A percentile compares a stretch with the other conserved stretches of the same genome.
These are phyloP conservation scores for Antheraea yamamai DNA, from an alignment of 2,888 invertebrate genomes.

Conservation along the genomic window DNA sequence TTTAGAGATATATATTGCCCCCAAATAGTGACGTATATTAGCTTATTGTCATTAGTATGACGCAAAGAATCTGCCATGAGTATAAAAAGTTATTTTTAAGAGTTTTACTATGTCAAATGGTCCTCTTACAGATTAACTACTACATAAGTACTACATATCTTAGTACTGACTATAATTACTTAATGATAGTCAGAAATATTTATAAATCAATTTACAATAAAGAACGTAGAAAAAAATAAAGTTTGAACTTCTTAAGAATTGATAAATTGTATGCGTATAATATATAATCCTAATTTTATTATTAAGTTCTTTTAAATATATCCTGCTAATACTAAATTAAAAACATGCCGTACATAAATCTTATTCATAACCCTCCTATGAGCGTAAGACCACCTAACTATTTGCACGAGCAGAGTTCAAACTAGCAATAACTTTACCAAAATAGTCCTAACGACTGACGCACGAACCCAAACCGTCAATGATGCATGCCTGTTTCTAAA, in stretches of 20 bases:
- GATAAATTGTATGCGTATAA: too few relatives aligned
- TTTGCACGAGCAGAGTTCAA: conserved; percentile 21
- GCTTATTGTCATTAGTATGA: not conserved
- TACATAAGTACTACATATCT: too few relatives aligned
- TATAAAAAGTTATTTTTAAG: not conserved
- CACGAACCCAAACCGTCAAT: conserved; percentile 60
- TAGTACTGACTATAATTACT: too few relatives aligned
- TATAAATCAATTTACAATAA: too few relatives aligned
- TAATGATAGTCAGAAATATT: too few relatives aligned
- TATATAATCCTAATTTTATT: not conserved
- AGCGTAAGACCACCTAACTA: not conserved
- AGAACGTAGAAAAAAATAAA: too few relatives aligned
- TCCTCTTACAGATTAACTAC: too few relatives aligned
- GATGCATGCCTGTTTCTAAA: conserved; percentile 61
- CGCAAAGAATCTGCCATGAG: not conserved
- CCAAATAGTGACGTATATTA: too few relatives aligned
- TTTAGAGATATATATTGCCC: too few relatives aligned
- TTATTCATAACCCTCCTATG: not conserved
- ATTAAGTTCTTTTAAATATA: not conserved
- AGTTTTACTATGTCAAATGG: too few relatives aligned
- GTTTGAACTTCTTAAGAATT: too few relatives aligned
- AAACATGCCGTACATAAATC: not conserved
- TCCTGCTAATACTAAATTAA: not conserved
- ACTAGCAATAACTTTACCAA: conserved; percentile 43
- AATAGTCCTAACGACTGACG: conserved; percentile 61